These are phyloP conservation scores for Saxidomus purpurata DNA, from an alignment of 1,140 invertebrate species.

Conservation along the genomic window DNA sequence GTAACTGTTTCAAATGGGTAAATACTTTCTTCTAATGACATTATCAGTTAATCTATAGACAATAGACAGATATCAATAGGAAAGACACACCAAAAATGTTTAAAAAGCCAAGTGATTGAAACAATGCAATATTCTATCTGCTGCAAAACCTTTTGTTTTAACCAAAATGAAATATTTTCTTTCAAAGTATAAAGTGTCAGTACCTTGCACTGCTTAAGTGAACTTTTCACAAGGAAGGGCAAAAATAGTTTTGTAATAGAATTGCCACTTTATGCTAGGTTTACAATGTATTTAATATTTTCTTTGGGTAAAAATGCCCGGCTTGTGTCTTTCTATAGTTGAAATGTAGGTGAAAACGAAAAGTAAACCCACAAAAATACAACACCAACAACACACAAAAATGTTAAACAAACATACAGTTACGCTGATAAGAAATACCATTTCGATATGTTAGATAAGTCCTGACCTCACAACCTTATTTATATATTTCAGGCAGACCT, in stretches of 20 bases:
- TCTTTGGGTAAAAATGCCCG: no score
- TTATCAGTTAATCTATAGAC: neutral
- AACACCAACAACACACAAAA: no score
- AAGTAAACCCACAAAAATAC: no score
- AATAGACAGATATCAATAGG: neutral
- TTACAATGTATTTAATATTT: no score
- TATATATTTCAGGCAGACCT: slow-evolving; percentile 53
- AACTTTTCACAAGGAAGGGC: neutral
- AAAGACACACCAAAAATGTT: neutral
- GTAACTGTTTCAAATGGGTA: slow-evolving; percentile 55
- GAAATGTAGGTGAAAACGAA: no score
- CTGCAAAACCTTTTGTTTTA: neutral
- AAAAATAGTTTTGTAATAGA: no score
- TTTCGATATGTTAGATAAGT: no score
- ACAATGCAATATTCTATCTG: neutral
- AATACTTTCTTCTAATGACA: slow-evolving; percentile 4
- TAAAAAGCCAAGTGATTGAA: neutral
- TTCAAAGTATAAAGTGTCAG: neutral
- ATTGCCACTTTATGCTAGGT: no score
- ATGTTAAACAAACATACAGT: no score
- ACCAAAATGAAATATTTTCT: neutral
- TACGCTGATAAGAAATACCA: no score
- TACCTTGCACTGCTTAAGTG: neutral
- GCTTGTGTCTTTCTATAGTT: no score
- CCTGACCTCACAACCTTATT: no score